Conservation (phyloP, 2,113 vertebrate species). For the Grallaria varia region DNA sequence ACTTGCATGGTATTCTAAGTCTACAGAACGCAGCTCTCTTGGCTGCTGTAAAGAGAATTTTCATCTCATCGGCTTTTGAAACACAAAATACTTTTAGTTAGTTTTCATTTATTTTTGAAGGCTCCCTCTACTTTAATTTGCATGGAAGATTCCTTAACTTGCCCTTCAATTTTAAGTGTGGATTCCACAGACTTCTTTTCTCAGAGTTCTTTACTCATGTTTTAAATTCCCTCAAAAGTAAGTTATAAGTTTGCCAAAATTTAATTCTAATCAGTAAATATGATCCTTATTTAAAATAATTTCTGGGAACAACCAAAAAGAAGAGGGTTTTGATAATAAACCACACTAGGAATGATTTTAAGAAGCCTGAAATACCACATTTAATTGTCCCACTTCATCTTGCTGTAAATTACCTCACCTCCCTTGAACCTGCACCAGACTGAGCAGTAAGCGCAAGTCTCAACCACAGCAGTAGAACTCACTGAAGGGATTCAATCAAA, state of each 20-base stretch:
- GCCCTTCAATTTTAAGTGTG: neutral
- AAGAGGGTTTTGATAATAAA: neutral
- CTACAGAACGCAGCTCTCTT: neutral
- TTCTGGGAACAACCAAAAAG: neutral
- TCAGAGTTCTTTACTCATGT: neutral
- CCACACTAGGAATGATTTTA: neutral
- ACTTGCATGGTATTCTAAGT: neutral
- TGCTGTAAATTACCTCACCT: neutral
- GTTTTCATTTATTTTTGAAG: neutral
- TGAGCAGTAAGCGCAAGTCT: neutral
- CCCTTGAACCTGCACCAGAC: neutral
- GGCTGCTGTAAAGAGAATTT: neutral
- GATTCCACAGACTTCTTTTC: neutral
- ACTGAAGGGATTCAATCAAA: neutral
- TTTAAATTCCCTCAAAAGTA: neutral
- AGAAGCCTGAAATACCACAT: neutral
- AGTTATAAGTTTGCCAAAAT: neutral
- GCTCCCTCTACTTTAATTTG: neutral
- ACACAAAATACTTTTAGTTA: neutral
- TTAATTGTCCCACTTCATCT: neutral
- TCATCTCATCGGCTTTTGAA: slow-evolving; percentile 11
- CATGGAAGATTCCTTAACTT: neutral
- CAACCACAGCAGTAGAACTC: neutral
- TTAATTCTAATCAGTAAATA: neutral
- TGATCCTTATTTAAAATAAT: neutral